Evolutionary conservation across 2,888 invertebrate genomes (phyloP), one percentile per base, ranked within the genome.

Genomic region (Lepidochrysops patricia): DNA sequence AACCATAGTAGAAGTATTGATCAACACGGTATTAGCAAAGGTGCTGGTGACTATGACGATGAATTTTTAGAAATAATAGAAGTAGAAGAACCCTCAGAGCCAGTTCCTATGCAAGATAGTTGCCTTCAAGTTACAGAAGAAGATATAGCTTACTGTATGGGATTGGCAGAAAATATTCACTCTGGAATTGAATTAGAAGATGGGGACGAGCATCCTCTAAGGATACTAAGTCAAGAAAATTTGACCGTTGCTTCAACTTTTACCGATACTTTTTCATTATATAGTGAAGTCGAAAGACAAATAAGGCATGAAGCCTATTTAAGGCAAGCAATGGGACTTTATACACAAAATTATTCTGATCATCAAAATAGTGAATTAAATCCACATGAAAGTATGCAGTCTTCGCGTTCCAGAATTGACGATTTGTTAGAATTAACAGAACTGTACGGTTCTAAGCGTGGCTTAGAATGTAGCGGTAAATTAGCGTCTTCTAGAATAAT

Each of bases 51-150:
- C 4, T 89, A 88, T 49, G 93, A 94, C 67, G 94, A 94, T 72
- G 94, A 94, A 77, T 93, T 95, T 64, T 82, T 95, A 72, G 95
- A 95, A 84, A 94, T 95, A 64, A 93, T 95, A 67, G 95, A 95
- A 83, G 92, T 95, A 6, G 94, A 94, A 73, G 95, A 95, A 77
- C 93, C 93, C 1, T 90, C 94, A 67, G 95, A 96, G 79, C 95
- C 94, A 9, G 96, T 96, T 15, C 96, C 96, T 56, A 96, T 94
- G 90, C 95, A 95, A 80, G 97, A 96, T 78, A 94, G 92, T 62
- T 97, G 96, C 70, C 90, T 97, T 60, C 97, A 97, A 90, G 96
- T 96, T 58, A 97, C 96, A 4, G 97, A 97, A 84, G 97, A 97
- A 83, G 97, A 97, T 75, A 97, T 97, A 64, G 96, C 96, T 3